Evolutionary conservation across 2,113 vertebrate species (phyloP).

Genomic region (Pheucticus melanocephalus): DNA sequence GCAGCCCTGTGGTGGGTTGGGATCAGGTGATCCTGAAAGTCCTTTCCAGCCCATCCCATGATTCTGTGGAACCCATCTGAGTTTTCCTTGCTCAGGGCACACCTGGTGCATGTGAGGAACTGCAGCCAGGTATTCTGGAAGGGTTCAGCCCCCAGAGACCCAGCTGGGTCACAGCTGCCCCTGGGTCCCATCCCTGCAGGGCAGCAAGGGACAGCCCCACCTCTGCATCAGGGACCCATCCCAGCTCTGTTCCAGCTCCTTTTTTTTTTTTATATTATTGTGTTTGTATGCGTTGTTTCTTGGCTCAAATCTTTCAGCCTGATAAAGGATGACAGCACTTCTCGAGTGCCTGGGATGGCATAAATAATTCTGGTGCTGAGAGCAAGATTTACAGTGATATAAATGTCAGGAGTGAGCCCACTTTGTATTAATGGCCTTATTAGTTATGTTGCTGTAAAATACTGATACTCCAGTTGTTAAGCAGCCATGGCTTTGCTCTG

Average conservation of each 20-base stretch:
- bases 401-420: slow-evolving; percentile 68
- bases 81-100: background rate
- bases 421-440: slow-evolving; percentile 81
- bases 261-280: background rate
- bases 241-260: background rate
- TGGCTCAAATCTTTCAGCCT: slow-evolving; percentile 28
- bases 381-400: slow-evolving; percentile 73
- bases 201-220: background rate
- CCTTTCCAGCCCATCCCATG: background rate
- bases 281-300: background rate
- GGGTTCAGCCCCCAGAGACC: background rate
- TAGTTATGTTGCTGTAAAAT: slow-evolving; percentile 79
- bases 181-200: background rate
- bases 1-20: fast-evolving
- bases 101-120: fast-evolving
- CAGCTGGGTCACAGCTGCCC: background rate
- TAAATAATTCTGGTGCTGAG: slow-evolving; percentile 66
- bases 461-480: slow-evolving; percentile 70
- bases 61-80: background rate
- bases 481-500: slow-evolving; percentile 64
- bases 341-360: slow-evolving; percentile 19
- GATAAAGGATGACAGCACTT: slow-evolving; percentile 42
- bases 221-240: background rate
- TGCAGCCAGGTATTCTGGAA: fast-evolving
- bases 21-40: background rate